Conservation (phyloP, 2,888 invertebrate genomes). For the Incurvaria masculella region DNA sequence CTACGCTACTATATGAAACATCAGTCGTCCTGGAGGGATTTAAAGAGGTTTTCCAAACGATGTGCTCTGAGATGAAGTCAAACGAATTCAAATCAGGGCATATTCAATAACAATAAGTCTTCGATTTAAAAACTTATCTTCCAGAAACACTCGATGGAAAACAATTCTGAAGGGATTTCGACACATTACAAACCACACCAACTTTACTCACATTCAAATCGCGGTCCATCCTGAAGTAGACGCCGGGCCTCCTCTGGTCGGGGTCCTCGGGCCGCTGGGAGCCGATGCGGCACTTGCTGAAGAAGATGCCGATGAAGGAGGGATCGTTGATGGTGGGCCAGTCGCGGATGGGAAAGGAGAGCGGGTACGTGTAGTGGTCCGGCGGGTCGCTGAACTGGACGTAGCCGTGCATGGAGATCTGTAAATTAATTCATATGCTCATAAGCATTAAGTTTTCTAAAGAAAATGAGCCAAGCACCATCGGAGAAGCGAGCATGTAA, state of each 20-base stretch:
- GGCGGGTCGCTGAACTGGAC: conserved; percentile 91
- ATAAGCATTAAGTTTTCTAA: conserved; percentile 1
- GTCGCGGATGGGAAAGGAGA: conserved; percentile 82
- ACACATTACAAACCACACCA: too few species aligned
- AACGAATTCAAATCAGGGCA: too few species aligned
- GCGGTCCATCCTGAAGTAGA: conserved; percentile 70
- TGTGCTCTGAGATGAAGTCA: too few species aligned
- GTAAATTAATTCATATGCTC: too few species aligned
- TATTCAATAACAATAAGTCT: too few species aligned
- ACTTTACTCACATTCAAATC: conserved; percentile 44
- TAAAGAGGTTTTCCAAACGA: too few species aligned
- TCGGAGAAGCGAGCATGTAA: too few species aligned
- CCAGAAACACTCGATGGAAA: conserved; percentile 1
- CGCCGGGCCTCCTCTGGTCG: conserved; percentile 74
- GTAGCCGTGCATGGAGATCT: conserved; percentile 80
- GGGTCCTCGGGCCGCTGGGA: conserved; percentile 66
- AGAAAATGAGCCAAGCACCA: too few species aligned
- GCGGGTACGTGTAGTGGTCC: conserved; percentile 76
- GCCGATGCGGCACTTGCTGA: conserved; percentile 84
- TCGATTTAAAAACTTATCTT: too few species aligned
- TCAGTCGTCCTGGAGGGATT: too few species aligned
- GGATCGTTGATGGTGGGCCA: conserved; percentile 88
- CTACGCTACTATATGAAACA: not conserved
- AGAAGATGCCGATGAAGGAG: conserved; percentile 91
- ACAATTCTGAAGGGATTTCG: not conserved